Percentiles rank a stretch among this genome's conserved stretches.
Conservation (phyloP, 1,140 invertebrate genomes). For the Drosophila pseudoananassae region DNA sequence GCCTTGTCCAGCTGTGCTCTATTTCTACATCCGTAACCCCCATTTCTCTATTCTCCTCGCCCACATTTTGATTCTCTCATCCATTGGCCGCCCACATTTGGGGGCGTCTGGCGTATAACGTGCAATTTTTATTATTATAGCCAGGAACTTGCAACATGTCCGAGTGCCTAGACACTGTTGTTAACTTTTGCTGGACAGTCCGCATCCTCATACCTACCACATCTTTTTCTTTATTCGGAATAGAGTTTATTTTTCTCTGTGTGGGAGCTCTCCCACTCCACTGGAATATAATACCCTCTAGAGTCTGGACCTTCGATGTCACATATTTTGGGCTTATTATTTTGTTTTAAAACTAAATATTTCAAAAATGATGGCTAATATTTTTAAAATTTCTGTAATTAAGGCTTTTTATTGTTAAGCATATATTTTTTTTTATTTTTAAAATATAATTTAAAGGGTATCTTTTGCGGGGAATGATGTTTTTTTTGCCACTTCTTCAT, state of each 20-base stretch:
- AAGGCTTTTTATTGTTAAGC: too few species aligned
- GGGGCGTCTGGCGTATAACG: slow-evolving; percentile 53
- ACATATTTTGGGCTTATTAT: too few species aligned
- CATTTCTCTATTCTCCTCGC: background rate
- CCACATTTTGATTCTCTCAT: too few species aligned
- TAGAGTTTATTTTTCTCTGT: too few species aligned
- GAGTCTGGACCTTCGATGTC: too few species aligned
- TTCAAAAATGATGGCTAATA: too few species aligned
- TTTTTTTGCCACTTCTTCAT: background rate
- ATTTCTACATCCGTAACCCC: background rate
- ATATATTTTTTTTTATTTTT: background rate
- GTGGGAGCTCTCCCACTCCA: too few species aligned
- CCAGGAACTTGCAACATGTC: slow-evolving; percentile 59
- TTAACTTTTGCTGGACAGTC: slow-evolving; percentile 49
- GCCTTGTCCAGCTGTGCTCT: slow-evolving; percentile 66
- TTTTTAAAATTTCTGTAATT: too few species aligned
- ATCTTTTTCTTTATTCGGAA: background rate
- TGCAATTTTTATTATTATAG: slow-evolving; percentile 75
- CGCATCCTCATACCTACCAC: background rate
- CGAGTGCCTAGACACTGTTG: slow-evolving; percentile 58
- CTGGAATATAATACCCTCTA: too few species aligned
- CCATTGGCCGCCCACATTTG: slow-evolving; percentile 9
- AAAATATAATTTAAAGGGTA: slow-evolving; percentile 2
- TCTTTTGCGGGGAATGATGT: background rate
- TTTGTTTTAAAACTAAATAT: too few species aligned